Percentiles rank a stretch among this genome's conserved stretches.
Evolutionary conservation across 2,797 vertebrate species (phyloP).

Genomic region (Acomys russatus): DNA sequence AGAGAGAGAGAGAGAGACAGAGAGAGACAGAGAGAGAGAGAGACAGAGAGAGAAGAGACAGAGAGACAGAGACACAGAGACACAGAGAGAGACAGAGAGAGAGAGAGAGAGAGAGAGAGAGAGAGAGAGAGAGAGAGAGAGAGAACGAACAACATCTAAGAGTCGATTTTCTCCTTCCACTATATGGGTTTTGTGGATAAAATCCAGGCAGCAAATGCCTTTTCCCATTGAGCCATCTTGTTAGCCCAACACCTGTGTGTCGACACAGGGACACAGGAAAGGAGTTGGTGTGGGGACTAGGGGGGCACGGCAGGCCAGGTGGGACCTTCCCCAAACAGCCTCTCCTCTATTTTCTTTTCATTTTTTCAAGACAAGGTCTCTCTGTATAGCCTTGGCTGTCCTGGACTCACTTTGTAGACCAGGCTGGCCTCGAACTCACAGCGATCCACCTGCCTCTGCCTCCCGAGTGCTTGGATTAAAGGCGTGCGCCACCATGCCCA

Average conservation of each 20-base stretch:
- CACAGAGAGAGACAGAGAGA: neutral
- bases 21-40: too few species aligned
- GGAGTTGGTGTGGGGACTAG: neutral
- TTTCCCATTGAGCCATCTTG: neutral
- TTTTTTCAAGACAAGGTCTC: too few species aligned
- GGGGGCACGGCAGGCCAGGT: neutral
- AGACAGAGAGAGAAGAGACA: neutral
- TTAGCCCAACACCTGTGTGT: neutral
- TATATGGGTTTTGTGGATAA: neutral
- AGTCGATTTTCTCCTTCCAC: neutral
- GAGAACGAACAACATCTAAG: neutral
- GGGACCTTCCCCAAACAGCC: neutral
- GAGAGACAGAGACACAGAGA: too few species aligned
- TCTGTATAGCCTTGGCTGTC: too few species aligned
- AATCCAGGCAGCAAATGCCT: neutral
- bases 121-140: too few species aligned
- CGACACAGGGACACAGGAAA: neutral
- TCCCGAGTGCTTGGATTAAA: too few species aligned
- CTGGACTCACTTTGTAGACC: too few species aligned
- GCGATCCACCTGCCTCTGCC: too few species aligned
- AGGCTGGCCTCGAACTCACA: too few species aligned
- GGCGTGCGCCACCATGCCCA: too few species aligned
- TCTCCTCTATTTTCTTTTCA: neutral
- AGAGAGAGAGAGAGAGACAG: too few species aligned
- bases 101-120: too few species aligned